Base-by-base conservation (phyloP, 2,797 vertebrate species). In the Poeciliopsis paucimaculata region DNA sequence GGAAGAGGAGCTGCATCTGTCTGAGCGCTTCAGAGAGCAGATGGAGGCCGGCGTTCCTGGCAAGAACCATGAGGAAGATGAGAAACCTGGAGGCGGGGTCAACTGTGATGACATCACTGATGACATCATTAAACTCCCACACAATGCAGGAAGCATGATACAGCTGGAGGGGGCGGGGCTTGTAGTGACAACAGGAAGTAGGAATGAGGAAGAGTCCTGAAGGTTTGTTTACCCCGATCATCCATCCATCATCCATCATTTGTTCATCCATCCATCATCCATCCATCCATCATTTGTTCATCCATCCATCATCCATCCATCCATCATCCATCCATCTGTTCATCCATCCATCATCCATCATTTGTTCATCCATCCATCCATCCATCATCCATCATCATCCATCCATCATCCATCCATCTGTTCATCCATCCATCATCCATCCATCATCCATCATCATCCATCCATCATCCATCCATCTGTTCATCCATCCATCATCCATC, bases 11-110 rank as follows among this genome's bases (percentile, higher is more conserved):
- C 97, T 97, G 95, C 97, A 98, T 97, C 97, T 98, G 96, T 98
- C 98, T 95, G 97, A 98, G 97, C 97, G 98, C 97, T 97, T 98
- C 95, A 98, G 96, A 95, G 96, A 96, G 94, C 95, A 97, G 94
- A 96, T 96, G 94, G 97, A 96, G 92, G 97, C 97, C 92, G 97
- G 96, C 97, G 97, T 97, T 95, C 97, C 98, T 98, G 97, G 96
- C 94, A 96, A 97, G 96, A 97, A 97, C 96, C 97, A 96, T 96
- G 86, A 91, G 75, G 88, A 91, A 75, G 84, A 85, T 84, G 87
- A 89, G 82, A 18, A 7, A 18, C 60, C 31, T 7, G 28, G 7
- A 18, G 31, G 31, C 31, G 16, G 31, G 28, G 28, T 64, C 31
- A 8, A 64, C 57, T 16, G 12, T 64, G 60, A 36, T 64, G 60